Evolutionary conservation across 2,797 vertebrate genomes (phyloP).

Genomic region (Gambelia wislizenii): DNA sequence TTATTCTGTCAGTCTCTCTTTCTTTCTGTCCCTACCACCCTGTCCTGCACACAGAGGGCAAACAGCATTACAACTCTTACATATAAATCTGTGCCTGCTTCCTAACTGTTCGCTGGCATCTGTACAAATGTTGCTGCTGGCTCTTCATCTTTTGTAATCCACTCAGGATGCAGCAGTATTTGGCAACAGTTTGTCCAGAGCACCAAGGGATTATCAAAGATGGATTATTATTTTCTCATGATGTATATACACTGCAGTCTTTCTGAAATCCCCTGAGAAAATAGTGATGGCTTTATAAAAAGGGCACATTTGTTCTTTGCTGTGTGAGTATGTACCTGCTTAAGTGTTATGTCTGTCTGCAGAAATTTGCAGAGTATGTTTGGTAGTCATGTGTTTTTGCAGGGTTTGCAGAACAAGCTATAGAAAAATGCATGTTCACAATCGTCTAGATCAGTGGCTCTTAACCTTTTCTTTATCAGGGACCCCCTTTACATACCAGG

Average conservation of each 20-base stretch:
- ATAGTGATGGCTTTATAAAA: background rate
- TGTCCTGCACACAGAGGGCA: background rate
- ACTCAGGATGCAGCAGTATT: slow-evolving; percentile 40
- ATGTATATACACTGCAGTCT: slow-evolving; percentile 9
- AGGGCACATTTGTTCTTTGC: background rate
- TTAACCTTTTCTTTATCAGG: no score
- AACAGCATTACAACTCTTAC: background rate
- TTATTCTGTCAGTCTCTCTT: no score
- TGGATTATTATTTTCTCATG: slow-evolving; percentile 55
- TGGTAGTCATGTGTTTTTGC: background rate
- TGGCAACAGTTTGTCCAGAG: slow-evolving; percentile 65
- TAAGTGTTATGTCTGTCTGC: background rate
- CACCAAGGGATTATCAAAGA: slow-evolving; percentile 42
- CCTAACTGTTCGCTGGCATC: slow-evolving; percentile 3
- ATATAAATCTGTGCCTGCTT: background rate
- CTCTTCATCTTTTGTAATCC: slow-evolving; percentile 28
- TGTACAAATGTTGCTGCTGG: background rate
- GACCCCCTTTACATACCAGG: no score
- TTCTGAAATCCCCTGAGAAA: slow-evolving; percentile 61
- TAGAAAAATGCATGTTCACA: background rate
- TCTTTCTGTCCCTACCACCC: background rate
- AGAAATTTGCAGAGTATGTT: background rate
- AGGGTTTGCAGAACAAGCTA: background rate
- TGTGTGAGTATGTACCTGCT: background rate
- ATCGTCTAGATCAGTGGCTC: background rate